These are phyloP conservation scores for Microcebus griseorufus DNA, from an alignment of 2,113 vertebrate genomes.

Conservation along the genomic window DNA sequence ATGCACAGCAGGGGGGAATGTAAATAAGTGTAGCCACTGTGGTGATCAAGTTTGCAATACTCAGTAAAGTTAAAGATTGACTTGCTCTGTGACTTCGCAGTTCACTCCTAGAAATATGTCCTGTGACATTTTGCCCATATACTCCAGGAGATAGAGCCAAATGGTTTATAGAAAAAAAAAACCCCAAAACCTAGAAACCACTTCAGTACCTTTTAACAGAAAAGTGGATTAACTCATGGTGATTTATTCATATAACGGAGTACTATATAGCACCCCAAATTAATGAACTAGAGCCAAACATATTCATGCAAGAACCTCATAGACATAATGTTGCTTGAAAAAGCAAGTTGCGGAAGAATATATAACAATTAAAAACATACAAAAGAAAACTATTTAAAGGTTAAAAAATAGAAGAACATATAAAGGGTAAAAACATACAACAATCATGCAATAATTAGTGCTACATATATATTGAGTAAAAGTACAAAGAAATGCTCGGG, in stretches of 20 bases:
- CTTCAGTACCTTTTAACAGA: not conserved
- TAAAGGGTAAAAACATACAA: not conserved
- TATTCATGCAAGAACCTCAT: not conserved
- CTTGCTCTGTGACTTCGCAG: not conserved
- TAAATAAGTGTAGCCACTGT: not conserved
- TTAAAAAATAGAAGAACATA: not conserved
- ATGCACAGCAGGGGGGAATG: not conserved
- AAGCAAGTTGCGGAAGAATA: not conserved
- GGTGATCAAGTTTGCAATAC: not conserved
- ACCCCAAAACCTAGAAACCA: not conserved
- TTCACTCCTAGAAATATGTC: not conserved
- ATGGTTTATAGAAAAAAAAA: not conserved
- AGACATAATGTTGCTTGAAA: not conserved
- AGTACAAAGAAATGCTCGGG: not conserved
- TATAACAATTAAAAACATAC: not conserved
- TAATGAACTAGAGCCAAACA: not conserved
- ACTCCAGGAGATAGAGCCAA: not conserved
- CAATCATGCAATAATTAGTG: not conserved
- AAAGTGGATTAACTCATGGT: not conserved
- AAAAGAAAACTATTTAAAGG: not conserved
- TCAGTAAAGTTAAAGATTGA: not conserved
- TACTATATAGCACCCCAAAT: not conserved
- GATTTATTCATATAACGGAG: not conserved
- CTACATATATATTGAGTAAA: not conserved
- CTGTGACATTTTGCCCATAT: not conserved